These are phyloP conservation scores for Chamaetylas fuelleborni DNA, from an alignment of 2,113 vertebrate species.

Conservation along the genomic window DNA sequence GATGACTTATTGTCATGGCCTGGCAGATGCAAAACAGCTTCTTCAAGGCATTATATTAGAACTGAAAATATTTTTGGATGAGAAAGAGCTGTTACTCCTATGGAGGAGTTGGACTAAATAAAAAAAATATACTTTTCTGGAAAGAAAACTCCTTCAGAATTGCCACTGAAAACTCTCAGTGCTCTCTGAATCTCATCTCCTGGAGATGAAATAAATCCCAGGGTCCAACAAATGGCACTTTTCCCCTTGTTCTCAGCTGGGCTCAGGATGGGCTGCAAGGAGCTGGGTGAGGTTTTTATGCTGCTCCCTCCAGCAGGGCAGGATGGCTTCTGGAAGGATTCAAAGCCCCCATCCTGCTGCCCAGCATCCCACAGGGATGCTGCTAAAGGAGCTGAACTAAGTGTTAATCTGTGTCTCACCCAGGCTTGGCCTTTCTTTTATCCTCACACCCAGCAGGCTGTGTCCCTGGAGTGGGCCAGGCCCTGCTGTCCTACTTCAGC, in stretches of 20 bases:
- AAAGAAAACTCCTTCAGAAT: not conserved
- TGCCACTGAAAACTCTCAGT: not conserved
- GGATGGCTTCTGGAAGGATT: not conserved
- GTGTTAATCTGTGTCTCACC: not conserved
- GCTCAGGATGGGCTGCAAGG: not conserved
- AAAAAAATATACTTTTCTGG: not conserved
- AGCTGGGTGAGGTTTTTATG: not conserved
- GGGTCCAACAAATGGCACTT: not conserved
- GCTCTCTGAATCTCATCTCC: not conserved
- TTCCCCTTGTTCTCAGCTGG: not conserved
- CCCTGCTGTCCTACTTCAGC: not conserved
- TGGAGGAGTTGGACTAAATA: not conserved
- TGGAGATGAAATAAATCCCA: not conserved
- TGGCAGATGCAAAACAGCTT: not conserved
- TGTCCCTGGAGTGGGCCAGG: not conserved
- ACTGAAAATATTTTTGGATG: not conserved
- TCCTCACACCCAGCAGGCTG: not conserved
- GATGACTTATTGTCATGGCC: not conserved
- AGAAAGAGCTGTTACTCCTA: not conserved
- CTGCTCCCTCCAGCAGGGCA: not conserved
- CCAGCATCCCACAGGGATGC: not conserved
- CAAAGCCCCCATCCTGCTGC: not conserved
- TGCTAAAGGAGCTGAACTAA: not conserved
- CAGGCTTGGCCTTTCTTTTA: not conserved
- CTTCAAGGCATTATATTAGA: not conserved